Evolutionary conservation across 2,113 vertebrate species (phyloP).

Genomic region (Charina bottae): DNA sequence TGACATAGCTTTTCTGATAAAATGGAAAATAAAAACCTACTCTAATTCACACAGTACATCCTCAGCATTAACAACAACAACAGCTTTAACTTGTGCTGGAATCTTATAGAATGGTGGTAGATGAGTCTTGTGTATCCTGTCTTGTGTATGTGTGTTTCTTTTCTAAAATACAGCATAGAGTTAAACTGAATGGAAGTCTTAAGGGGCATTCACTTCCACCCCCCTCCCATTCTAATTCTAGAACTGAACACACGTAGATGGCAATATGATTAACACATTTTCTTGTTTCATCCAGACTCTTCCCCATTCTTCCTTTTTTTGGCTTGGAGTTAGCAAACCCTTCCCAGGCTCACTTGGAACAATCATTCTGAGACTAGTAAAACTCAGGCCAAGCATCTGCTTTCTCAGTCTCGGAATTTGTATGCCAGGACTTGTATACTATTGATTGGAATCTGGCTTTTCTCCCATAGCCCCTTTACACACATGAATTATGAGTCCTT

Average conservation of each 20-base stretch:
- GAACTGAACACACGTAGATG: neutral
- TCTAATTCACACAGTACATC: neutral
- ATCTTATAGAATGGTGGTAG: accelerated
- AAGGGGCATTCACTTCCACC: neutral
- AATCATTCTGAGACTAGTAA: neutral
- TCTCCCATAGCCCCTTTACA: slow-evolving; percentile 10
- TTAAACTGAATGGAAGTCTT: neutral
- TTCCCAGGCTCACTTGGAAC: slow-evolving; percentile 35
- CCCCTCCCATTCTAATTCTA: neutral
- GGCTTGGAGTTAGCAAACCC: neutral
- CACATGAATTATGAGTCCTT: slow-evolving; percentile 43
- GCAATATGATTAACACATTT: neutral
- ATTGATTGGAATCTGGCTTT: slow-evolving; percentile 37
- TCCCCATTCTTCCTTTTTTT: neutral
- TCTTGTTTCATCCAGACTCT: neutral
- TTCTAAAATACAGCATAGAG: accelerated
- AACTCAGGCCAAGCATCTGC: slow-evolving; percentile 52
- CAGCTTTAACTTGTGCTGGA: neutral
- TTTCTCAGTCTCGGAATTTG: slow-evolving; percentile 27
- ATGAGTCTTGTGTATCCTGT: neutral
- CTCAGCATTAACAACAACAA: neutral
- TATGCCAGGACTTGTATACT: slow-evolving; percentile 38
- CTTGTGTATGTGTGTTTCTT: neutral
- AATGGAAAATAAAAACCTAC: slow-evolving; percentile 1
- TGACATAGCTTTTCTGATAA: slow-evolving; percentile 17